Conservation (phyloP, 2,113 vertebrate genomes). For the Gambusia affinis region DNA sequence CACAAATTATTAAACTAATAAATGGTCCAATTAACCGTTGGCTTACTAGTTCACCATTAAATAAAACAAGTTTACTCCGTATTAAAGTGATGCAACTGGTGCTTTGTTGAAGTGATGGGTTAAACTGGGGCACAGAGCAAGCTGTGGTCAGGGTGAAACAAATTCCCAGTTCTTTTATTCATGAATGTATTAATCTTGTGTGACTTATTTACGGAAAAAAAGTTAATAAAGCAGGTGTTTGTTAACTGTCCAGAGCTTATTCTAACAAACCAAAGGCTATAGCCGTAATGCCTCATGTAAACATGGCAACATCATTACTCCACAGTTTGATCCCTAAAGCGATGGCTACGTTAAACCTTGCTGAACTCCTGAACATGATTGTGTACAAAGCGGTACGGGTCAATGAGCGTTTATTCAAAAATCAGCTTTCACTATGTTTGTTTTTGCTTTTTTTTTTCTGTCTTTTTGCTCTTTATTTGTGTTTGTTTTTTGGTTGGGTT, state of each 20-base stretch:
- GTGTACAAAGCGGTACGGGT: conserved; percentile 60
- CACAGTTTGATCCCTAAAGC: conserved; percentile 57
- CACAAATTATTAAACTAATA: neutral
- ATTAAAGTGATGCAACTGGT: neutral
- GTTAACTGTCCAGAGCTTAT: conserved; percentile 46
- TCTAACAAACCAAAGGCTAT: conserved; percentile 64
- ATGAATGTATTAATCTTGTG: conserved; percentile 1
- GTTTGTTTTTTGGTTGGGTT: conserved; percentile 48
- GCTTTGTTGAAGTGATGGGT: neutral
- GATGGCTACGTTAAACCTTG: conserved; percentile 47
- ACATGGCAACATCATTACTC: conserved; percentile 47
- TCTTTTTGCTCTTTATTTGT: conserved; percentile 49
- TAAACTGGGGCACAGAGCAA: neutral
- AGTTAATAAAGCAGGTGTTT: conserved; percentile 44
- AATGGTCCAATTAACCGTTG: neutral
- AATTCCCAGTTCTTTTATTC: neutral
- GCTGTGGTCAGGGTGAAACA: neutral
- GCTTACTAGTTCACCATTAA: neutral
- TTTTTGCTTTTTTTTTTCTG: conserved; percentile 38
- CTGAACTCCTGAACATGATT: conserved; percentile 29
- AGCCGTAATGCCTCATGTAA: conserved; percentile 58
- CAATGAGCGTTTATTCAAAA: conserved; percentile 35
- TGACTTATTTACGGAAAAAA: conserved; percentile 24
- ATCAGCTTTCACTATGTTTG: conserved; percentile 57
- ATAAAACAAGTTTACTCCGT: neutral